Evolutionary conservation across 2,797 vertebrate genomes (phyloP).

Genomic region (Characodon lateralis): DNA sequence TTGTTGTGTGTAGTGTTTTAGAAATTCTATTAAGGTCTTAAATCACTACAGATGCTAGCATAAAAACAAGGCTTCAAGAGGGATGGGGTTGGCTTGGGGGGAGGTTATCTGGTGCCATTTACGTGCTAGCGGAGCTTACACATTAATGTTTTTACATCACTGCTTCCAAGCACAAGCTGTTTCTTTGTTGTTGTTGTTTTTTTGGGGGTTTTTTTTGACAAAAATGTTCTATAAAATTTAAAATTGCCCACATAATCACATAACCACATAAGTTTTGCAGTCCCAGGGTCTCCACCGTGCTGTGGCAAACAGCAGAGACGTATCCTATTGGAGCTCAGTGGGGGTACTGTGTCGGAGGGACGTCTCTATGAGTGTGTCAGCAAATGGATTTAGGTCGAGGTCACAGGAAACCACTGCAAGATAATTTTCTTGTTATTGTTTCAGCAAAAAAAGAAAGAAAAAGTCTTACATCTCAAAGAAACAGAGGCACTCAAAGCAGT

Average conservation of each 20-base stretch:
- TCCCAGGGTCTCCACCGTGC: slow-evolving; percentile 23
- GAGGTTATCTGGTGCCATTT: slow-evolving; percentile 69
- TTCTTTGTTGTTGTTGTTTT: slow-evolving; percentile 7
- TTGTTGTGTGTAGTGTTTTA: slow-evolving; percentile 76
- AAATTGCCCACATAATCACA: slow-evolving; percentile 44
- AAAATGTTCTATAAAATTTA: slow-evolving; percentile 38
- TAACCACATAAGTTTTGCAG: slow-evolving; percentile 29
- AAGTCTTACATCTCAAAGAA: slow-evolving; percentile 51
- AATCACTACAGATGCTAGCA: slow-evolving; percentile 71
- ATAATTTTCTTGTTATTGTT: background rate
- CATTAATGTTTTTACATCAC: slow-evolving; percentile 70
- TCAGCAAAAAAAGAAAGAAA: background rate
- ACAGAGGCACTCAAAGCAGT: slow-evolving; percentile 56
- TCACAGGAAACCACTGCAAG: slow-evolving; percentile 38
- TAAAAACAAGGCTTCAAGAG: slow-evolving; percentile 70
- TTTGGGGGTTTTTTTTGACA: slow-evolving; percentile 20
- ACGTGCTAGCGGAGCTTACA: slow-evolving; percentile 66
- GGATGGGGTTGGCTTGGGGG: slow-evolving; percentile 47
- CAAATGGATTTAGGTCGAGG: slow-evolving; percentile 33
- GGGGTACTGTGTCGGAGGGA: slow-evolving; percentile 9
- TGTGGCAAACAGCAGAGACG: slow-evolving; percentile 19
- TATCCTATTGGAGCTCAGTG: slow-evolving; percentile 1
- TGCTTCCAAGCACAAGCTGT: slow-evolving; percentile 57
- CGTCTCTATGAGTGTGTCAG: slow-evolving; percentile 41
- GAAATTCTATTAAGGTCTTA: slow-evolving; percentile 72